Evolutionary conservation across 2,113 vertebrate species (phyloP).

Genomic region (Aspiorhynchus laticeps): DNA sequence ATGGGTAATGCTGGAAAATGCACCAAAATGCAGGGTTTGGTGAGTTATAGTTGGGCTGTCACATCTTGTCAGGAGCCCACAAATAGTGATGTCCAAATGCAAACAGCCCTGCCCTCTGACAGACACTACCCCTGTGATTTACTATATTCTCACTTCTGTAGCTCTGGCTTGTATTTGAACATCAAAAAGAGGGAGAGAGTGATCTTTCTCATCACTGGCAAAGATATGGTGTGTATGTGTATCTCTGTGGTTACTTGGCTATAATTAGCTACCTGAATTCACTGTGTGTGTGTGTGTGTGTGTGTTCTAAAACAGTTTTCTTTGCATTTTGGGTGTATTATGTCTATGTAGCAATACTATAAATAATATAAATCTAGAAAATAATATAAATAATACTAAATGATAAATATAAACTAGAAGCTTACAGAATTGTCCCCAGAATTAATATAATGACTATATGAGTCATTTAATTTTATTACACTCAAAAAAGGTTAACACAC

Average conservation of each 20-base stretch:
- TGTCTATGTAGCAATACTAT: not conserved
- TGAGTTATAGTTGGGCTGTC: conserved; percentile 78
- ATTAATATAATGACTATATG: no score
- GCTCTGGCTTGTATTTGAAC: conserved; percentile 60
- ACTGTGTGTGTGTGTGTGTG: not conserved
- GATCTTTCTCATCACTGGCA: conserved; percentile 42
- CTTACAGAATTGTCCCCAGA: no score
- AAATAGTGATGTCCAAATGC: conserved; percentile 77
- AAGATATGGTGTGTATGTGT: conserved; percentile 26
- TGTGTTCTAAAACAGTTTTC: no score
- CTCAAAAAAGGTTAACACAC: no score
- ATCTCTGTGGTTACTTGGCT: not conserved
- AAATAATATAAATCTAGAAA: no score
- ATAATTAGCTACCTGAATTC: not conserved
- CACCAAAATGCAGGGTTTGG: conserved; percentile 76
- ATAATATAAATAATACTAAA: no score
- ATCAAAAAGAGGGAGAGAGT: conserved; percentile 24
- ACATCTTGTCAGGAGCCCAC: conserved; percentile 78
- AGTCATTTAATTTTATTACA: no score
- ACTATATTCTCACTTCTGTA: conserved; percentile 60
- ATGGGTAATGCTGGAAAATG: conserved; percentile 86
- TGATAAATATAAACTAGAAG: no score
- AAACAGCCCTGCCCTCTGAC: conserved; percentile 62
- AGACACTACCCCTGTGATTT: conserved; percentile 67
- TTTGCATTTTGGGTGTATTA: not conserved